Conservation (phyloP, 2,797 vertebrate species). For the Apodemus agrarius region DNA sequence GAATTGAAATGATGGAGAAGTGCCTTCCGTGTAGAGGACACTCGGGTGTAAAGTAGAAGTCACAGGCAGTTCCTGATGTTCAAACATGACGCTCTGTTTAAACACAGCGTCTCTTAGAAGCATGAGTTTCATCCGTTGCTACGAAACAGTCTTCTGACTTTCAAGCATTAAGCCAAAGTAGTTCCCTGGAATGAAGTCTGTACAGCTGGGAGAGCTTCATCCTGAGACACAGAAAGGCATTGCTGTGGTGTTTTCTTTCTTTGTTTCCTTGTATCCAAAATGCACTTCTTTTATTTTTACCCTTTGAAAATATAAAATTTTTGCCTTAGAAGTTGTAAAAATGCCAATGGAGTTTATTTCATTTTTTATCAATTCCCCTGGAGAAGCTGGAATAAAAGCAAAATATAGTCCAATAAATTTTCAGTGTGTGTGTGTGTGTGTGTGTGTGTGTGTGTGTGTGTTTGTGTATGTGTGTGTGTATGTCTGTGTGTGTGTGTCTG, state of each 20-base stretch:
- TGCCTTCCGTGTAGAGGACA: neutral
- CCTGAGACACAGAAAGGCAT: neutral
- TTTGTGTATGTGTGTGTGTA: no score
- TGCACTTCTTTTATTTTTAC: neutral
- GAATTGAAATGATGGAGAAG: neutral
- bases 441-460: neutral
- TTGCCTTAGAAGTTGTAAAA: constrained; percentile 40
- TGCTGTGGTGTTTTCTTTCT: neutral
- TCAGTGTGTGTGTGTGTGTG: neutral
- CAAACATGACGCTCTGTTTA: neutral
- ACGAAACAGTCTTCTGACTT: neutral
- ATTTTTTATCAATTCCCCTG: constrained; percentile 28
- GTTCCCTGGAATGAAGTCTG: neutral
- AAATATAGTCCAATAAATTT: constrained; percentile 41
- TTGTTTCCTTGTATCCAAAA: neutral
- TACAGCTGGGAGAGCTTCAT: neutral
- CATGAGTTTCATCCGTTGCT: neutral
- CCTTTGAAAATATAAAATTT: neutral
- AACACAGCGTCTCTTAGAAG: neutral
- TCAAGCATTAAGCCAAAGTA: neutral
- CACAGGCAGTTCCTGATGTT: neutral
- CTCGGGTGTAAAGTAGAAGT: neutral
- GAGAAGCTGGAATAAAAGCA: constrained; percentile 16
- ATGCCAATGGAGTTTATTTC: neutral
- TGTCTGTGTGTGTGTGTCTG: neutral